A percentile compares a stretch with the other conserved stretches of the same genome.
These are phyloP conservation scores for Eulemur mongoz DNA, from an alignment of 2,797 vertebrate species.

Conservation along the genomic window DNA sequence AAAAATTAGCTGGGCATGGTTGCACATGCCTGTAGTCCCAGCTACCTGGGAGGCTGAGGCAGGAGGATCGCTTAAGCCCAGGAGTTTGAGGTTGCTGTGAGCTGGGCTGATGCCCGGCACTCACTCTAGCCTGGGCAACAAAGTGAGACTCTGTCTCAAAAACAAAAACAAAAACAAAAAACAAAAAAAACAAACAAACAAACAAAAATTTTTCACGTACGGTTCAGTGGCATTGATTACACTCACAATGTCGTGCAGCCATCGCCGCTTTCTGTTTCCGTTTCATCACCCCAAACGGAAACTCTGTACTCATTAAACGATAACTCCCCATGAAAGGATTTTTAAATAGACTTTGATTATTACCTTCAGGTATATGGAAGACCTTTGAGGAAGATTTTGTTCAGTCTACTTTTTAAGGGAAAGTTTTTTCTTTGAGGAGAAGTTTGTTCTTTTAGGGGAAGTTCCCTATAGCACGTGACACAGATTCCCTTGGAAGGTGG, in stretches of 20 bases:
- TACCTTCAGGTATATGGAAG: background rate
- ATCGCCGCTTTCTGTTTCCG: background rate
- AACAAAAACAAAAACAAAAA: too few species aligned
- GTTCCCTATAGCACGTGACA: background rate
- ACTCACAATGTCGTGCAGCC: background rate
- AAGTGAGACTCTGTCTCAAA: too few species aligned
- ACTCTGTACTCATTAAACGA: background rate
- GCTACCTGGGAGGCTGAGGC: too few species aligned
- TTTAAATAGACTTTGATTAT: background rate
- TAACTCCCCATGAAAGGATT: background rate
- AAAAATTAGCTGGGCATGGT: too few species aligned
- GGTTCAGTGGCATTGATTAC: background rate
- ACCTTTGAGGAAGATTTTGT: slow-evolving; percentile 2
- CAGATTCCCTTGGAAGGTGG: background rate
- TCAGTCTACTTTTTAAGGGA: background rate
- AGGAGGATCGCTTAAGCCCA: too few species aligned
- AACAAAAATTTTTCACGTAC: background rate
- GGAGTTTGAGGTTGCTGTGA: too few species aligned
- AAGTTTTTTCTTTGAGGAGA: background rate
- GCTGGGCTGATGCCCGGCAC: too few species aligned
- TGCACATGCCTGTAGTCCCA: too few species aligned
- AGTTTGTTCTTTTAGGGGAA: background rate
- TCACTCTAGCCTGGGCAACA: too few species aligned
- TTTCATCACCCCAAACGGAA: background rate
- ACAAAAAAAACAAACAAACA: too few species aligned